These are phyloP conservation scores for Netelia fuscicornis DNA, from an alignment of 2,888 invertebrate species.

Conservation along the genomic window DNA sequence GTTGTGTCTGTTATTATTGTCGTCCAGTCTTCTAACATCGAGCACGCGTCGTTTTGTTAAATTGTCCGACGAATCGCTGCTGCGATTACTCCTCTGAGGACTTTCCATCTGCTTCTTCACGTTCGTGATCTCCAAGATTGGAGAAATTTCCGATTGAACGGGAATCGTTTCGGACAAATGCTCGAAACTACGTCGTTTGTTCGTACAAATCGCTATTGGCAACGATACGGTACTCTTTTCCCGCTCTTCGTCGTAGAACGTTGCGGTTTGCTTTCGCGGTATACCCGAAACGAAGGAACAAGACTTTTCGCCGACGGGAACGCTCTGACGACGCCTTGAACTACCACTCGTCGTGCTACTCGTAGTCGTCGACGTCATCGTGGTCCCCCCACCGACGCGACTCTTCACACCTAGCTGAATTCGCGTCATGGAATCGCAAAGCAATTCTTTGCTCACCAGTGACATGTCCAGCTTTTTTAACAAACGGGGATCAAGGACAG, in stretches of 20 bases:
- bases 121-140: constrained; percentile 62
- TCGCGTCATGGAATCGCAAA: constrained; percentile 82
- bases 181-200: constrained; percentile 76
- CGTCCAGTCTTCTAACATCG: constrained; percentile 74
- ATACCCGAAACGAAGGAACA: constrained; percentile 49
- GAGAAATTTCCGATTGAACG: constrained; percentile 55
- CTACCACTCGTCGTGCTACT: constrained; percentile 28
- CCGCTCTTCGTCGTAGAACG: constrained; percentile 47
- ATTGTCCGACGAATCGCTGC: constrained; percentile 59
- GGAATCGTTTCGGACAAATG: constrained; percentile 68
- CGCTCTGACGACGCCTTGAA: constrained; percentile 71
- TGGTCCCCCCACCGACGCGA: constrained; percentile 70
- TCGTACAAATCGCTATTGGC: constrained; percentile 53
- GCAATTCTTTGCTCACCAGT: constrained; percentile 86
- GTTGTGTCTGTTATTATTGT: constrained; percentile 78
- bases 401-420: constrained; percentile 67
- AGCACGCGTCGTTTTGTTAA: constrained; percentile 46
- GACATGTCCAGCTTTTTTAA: constrained; percentile 87
- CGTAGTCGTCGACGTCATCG: constrained; percentile 34
- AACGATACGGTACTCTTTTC: constrained; percentile 63
- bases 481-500: constrained; percentile 86
- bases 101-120: constrained; percentile 69
- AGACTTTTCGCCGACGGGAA: constrained; percentile 64
- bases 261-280: constrained; percentile 47
- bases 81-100: constrained; percentile 36